A percentile compares a stretch with the other conserved stretches of the same genome.
phyloP scores from a whole-genome alignment of 2,113 vertebrate genomes.

The Eptatretus burgeri region DNA sequence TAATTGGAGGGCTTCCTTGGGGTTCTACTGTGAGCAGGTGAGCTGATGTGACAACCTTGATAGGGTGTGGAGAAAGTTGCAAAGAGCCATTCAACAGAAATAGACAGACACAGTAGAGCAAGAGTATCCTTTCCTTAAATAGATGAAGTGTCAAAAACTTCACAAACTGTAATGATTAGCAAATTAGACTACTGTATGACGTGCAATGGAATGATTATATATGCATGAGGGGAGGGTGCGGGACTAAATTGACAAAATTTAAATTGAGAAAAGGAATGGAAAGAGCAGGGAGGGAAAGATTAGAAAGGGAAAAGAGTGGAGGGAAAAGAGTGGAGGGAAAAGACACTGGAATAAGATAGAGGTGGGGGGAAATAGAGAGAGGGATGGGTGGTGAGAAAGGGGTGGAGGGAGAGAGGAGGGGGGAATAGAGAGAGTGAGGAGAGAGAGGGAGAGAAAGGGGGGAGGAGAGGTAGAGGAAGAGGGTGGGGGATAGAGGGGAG shows the following conservation, averaged over 20 bases:
- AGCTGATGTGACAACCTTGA: too few species aligned
- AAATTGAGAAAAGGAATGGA: not conserved
- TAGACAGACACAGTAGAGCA: slow-evolving; percentile 2
- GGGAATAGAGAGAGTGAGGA: too few species aligned
- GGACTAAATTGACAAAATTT: not conserved
- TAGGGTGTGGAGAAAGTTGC: slow-evolving; percentile 7
- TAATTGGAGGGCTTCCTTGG: slow-evolving; percentile 13
- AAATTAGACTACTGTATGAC: slow-evolving; percentile 1
- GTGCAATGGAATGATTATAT: slow-evolving; percentile 8
- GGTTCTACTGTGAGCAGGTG: too few species aligned
- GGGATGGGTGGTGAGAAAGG: slow-evolving; percentile 27
- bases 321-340: not conserved
- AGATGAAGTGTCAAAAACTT: not conserved
- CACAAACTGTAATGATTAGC: not conserved
- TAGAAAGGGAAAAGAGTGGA: slow-evolving; percentile 4
- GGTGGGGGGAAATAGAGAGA: slow-evolving; percentile 11
- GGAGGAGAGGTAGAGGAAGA: slow-evolving; percentile 8
- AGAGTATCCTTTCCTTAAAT: not conserved
- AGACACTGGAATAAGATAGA: not conserved
- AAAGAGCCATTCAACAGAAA: slow-evolving; percentile 8
- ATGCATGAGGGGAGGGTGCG: not conserved
- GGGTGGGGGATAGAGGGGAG: slow-evolving; percentile 15
- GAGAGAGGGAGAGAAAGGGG: too few species aligned
- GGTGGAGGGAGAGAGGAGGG: slow-evolving; percentile 16
- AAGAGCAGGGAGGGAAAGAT: slow-evolving; percentile 8